Percentiles rank a stretch among this genome's conserved stretches.
These are phyloP conservation scores for Gymnoscopelus braueri DNA, from an alignment of 2,797 vertebrate species.

Conservation along the genomic window DNA sequence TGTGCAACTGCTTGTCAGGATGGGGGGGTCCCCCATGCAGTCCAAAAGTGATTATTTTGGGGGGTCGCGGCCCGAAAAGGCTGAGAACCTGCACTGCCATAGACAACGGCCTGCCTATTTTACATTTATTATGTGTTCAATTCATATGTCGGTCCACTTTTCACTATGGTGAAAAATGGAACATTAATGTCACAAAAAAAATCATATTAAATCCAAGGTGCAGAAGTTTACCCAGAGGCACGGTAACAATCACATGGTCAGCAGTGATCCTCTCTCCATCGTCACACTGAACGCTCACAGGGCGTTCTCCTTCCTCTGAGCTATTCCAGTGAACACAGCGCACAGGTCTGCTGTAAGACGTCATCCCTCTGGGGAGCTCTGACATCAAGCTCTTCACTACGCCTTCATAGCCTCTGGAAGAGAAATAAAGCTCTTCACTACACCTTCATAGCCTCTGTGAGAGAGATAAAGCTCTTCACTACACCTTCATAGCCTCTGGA, in stretches of 20 bases:
- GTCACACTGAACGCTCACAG: conserved; percentile 86
- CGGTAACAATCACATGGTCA: conserved; percentile 91
- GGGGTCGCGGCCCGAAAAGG: too few relatives aligned
- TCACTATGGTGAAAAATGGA: too few relatives aligned
- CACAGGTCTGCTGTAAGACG: conserved; percentile 85
- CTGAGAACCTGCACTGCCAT: too few relatives aligned
- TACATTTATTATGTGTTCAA: too few relatives aligned
- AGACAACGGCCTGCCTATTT: too few relatives aligned
- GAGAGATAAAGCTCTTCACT: too few relatives aligned
- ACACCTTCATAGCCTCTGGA: too few relatives aligned
- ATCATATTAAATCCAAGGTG: too few relatives aligned
- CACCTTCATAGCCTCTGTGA: conserved; percentile 86
- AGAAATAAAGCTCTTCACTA: conserved; percentile 68
- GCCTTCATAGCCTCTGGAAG: conserved; percentile 88
- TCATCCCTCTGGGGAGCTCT: conserved; percentile 79
- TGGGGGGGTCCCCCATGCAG: conserved; percentile 77
- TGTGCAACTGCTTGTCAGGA: too few relatives aligned
- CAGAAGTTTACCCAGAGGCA: conserved; percentile 86
- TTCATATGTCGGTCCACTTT: too few relatives aligned
- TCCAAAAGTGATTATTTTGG: too few relatives aligned
- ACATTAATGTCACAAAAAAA: too few relatives aligned
- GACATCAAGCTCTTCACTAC: conserved; percentile 81
- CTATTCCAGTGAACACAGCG: conserved; percentile 86
- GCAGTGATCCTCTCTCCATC: conserved; percentile 82
- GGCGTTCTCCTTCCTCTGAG: conserved; percentile 50